Percentiles rank a stretch among this genome's conserved stretches.
These are phyloP conservation scores for Tarsius wallacei DNA, from an alignment of 2,797 vertebrate species.

Conservation along the genomic window DNA sequence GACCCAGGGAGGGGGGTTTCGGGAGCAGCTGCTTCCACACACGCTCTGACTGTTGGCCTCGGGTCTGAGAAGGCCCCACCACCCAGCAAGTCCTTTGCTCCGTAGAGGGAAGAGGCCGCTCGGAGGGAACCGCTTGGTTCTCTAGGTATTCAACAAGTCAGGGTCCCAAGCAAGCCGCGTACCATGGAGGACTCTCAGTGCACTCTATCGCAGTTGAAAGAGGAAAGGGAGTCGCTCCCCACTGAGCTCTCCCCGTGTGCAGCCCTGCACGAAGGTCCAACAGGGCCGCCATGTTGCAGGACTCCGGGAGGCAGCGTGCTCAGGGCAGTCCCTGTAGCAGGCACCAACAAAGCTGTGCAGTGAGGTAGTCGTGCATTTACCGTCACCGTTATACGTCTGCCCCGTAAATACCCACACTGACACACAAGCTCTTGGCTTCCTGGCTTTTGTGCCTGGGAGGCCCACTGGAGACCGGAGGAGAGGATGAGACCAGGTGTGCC, in stretches of 20 bases:
- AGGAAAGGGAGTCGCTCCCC: not conserved
- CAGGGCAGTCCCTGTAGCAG: not conserved
- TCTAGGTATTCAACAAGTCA: not conserved
- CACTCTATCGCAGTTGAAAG: not conserved
- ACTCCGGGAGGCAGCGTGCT: not conserved
- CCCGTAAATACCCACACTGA: not conserved
- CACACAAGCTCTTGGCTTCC: not conserved
- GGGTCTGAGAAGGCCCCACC: not conserved
- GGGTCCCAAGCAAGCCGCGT: not conserved
- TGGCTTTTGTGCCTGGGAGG: not conserved
- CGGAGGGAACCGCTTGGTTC: not conserved
- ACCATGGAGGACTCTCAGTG: not conserved
- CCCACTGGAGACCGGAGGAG: not conserved
- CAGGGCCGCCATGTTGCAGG: not conserved
- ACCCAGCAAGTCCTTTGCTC: constrained; percentile 1
- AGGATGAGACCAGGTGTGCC: not conserved
- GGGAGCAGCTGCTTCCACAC: constrained; percentile 50
- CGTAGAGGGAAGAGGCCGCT: not conserved
- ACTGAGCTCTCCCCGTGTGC: not conserved
- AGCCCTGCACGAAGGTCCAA: not conserved
- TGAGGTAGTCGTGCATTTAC: not conserved
- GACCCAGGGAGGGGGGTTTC: not conserved
- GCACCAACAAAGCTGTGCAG: not conserved
- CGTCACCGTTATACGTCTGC: not conserved
- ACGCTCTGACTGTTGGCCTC: not conserved